Evolutionary conservation across 1,140 invertebrate genomes (phyloP).

Genomic region (Pogonognathellus flavescens): DNA sequence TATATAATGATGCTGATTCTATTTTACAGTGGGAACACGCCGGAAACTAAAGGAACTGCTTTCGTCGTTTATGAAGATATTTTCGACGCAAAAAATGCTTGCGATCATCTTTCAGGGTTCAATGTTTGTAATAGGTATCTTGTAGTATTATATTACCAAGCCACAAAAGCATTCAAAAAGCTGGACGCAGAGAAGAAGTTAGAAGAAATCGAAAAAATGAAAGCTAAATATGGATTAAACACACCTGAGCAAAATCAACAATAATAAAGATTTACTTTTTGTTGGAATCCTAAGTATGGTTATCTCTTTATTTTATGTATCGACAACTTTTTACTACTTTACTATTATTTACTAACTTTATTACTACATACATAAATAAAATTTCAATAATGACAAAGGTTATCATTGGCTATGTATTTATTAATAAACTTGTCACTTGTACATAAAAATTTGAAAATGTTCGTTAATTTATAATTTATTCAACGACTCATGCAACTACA

Average conservation of each 20-base stretch:
- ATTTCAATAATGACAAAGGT: no score
- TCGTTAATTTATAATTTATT: no score
- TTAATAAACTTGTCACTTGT: no score
- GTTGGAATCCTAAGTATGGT: background rate
- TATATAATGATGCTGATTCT: no score
- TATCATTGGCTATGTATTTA: no score
- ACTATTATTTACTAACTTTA: no score
- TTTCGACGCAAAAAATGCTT: conserved; percentile 99
- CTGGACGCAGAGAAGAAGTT: conserved; percentile 97
- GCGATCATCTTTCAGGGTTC: conserved; percentile 98
- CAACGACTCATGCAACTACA: no score
- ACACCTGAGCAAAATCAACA: conserved; percentile 63
- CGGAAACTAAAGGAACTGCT: conserved; percentile 97
- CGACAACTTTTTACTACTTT: no score
- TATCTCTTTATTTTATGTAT: no score
- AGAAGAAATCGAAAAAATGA: conserved; percentile 96
- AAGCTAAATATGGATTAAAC: conserved; percentile 89
- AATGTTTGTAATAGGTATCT: conserved; percentile 99
- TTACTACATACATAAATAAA: no score
- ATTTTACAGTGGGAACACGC: conserved; percentile 91
- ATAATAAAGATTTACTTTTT: background rate
- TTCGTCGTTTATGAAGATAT: conserved; percentile 99
- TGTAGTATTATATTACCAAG: conserved; percentile 97
- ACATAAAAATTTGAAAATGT: no score
- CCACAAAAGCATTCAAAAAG: conserved; percentile 95